A percentile compares a stretch with the other conserved stretches of the same genome.
phyloP scores from a whole-genome alignment of 2,113 vertebrate species.

The Isichthys henryi region DNA sequence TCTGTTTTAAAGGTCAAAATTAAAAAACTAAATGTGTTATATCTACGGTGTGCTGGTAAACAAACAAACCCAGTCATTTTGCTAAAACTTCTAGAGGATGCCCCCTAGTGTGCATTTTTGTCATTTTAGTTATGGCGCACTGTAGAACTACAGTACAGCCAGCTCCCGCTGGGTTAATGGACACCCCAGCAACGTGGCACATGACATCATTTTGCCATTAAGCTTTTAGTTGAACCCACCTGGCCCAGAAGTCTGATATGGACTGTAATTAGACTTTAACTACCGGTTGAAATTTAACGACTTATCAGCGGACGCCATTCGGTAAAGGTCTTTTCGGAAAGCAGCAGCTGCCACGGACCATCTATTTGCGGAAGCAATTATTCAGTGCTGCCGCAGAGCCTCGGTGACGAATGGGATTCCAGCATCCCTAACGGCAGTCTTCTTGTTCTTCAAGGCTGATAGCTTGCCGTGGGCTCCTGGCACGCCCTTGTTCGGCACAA shows the following conservation, averaged over 20 bases:
- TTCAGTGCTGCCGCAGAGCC: not conserved
- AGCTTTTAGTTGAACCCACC: not conserved
- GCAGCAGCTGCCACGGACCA: not conserved
- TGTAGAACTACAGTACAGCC: not conserved
- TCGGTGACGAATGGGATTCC: slow-evolving; percentile 6
- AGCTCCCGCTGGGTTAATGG: not conserved
- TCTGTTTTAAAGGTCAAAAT: not conserved
- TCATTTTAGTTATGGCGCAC: not conserved
- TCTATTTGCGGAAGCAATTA: not conserved
- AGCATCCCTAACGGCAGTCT: not conserved
- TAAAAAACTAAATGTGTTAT: not conserved
- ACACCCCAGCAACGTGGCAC: not conserved
- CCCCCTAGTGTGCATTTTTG: not conserved
- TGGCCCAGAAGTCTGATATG: not conserved
- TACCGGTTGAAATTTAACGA: not conserved
- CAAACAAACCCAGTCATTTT: not conserved
- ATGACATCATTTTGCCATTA: slow-evolving; percentile 3
- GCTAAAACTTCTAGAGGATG: not conserved
- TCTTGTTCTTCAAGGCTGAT: not conserved
- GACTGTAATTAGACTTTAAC: not conserved
- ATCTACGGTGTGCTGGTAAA: not conserved
- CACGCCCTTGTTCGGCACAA: not conserved
- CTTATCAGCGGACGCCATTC: not conserved
- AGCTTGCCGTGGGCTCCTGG: not conserved
- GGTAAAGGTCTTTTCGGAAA: not conserved